These are phyloP conservation scores for Ardeotis arabs DNA, from an alignment of 2,113 vertebrate species.

Conservation along the genomic window DNA sequence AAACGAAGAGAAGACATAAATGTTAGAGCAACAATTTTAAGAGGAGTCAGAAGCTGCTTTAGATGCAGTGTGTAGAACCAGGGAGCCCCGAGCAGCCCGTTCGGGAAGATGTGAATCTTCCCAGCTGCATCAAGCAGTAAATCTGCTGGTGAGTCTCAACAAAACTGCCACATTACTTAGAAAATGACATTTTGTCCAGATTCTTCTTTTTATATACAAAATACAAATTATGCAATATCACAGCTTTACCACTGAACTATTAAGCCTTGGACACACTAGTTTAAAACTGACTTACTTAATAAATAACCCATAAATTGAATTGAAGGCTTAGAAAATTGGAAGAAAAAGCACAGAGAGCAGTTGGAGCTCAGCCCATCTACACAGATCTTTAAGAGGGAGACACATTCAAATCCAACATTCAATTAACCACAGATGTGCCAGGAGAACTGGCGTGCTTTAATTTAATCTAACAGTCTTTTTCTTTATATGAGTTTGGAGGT, in stretches of 20 bases:
- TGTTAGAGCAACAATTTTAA: not conserved
- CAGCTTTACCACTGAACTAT: not conserved
- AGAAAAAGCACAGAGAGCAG: not conserved
- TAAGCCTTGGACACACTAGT: not conserved
- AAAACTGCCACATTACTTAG: not conserved
- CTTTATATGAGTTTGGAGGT: not conserved
- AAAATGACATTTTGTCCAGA: not conserved
- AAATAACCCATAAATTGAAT: not conserved
- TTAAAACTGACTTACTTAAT: not conserved
- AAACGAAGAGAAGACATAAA: not conserved
- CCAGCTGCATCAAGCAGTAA: not conserved
- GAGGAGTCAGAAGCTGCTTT: not conserved
- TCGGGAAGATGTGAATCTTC: not conserved
- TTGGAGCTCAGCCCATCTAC: not conserved
- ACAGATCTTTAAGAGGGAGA: not conserved
- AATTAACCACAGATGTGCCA: not conserved
- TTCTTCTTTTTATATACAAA: not conserved
- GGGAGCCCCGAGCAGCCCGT: not conserved
- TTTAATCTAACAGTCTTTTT: not conserved
- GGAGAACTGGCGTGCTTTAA: not conserved
- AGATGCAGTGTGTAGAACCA: not conserved
- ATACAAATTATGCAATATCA: not conserved
- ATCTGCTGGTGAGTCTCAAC: not conserved
- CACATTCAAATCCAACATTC: not conserved
- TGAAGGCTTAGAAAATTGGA: not conserved